phyloP scores from a whole-genome alignment of 2,797 vertebrate genomes.

The Semaprochilodus insignis region DNA sequence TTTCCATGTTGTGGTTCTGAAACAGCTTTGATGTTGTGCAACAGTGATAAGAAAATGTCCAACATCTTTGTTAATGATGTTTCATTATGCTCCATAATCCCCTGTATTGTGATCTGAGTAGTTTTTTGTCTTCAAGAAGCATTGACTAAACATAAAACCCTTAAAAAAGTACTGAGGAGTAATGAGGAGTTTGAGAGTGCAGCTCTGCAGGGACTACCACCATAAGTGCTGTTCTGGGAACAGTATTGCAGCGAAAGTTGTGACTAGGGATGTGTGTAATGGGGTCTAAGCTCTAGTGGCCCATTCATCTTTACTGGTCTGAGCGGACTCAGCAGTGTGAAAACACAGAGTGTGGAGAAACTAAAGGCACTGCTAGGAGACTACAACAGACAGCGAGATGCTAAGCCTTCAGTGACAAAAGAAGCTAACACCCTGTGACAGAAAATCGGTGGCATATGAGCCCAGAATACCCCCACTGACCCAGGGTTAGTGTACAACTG shows the following conservation, averaged over 20 bases:
- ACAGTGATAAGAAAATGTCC: too few relatives aligned
- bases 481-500: constrained; percentile 8
- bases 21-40: too few relatives aligned
- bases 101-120: too few relatives aligned
- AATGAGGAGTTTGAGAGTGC: background rate
- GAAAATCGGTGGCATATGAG: constrained; percentile 56
- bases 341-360: constrained; percentile 29
- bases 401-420: constrained; percentile 48
- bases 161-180: background rate
- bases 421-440: constrained; percentile 49
- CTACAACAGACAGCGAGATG: constrained; percentile 27
- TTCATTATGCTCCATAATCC: background rate
- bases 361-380: constrained; percentile 23
- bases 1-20: background rate
- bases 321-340: constrained; percentile 42
- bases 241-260: constrained; percentile 9
- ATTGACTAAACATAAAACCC: background rate
- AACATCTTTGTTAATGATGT: too few relatives aligned
- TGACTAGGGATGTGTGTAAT: constrained; percentile 32
- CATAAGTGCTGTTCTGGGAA: constrained; percentile 9
- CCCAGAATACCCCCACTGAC: constrained; percentile 18
- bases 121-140: background rate
- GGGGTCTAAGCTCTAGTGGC: constrained; percentile 30
- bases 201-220: constrained; percentile 5
- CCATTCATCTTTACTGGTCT: constrained; percentile 47